A percentile compares a stretch with the other conserved stretches of the same genome.
These are phyloP conservation scores for Xanthia togata DNA, from an alignment of 2,888 invertebrate species.

Conservation along the genomic window DNA sequence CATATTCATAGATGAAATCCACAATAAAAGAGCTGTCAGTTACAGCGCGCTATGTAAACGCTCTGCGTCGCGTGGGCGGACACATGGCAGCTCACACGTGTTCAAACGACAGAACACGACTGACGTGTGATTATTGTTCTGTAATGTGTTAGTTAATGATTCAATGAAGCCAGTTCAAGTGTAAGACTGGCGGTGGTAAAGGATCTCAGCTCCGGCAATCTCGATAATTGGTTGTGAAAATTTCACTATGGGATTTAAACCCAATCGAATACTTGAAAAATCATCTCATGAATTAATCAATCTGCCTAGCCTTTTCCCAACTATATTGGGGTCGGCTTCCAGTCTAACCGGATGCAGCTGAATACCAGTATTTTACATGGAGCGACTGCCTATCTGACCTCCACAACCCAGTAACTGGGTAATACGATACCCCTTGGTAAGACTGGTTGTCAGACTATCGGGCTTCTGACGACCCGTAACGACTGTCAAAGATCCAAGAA, in stretches of 20 bases:
- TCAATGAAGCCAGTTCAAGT: slow-evolving; percentile 8
- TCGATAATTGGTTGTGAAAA: not conserved
- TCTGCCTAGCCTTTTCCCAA: too few species aligned
- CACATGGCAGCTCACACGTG: slow-evolving; percentile 61
- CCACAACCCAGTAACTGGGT: too few species aligned
- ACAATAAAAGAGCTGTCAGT: slow-evolving; percentile 24
- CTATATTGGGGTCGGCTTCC: too few species aligned
- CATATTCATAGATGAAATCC: slow-evolving; percentile 2
- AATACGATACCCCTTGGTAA: too few species aligned
- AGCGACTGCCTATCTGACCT: too few species aligned
- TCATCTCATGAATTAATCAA: too few species aligned
- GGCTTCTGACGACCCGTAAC: too few species aligned
- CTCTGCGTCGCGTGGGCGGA: slow-evolving; percentile 53
- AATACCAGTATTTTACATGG: too few species aligned
- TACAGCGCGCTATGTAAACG: slow-evolving; percentile 26
- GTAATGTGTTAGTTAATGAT: slow-evolving; percentile 38
- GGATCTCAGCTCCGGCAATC: not conserved
- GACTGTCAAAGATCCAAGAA: too few species aligned
- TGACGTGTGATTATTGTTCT: slow-evolving; percentile 38
- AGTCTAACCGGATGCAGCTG: too few species aligned
- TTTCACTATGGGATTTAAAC: not conserved
- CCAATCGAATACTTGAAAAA: not conserved
- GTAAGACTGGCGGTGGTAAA: not conserved
- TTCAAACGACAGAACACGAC: slow-evolving; percentile 37
- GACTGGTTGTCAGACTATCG: too few species aligned